Percentiles rank a stretch among this genome's conserved stretches.
These are phyloP conservation scores for Apodemia duryi DNA, from an alignment of 2,888 invertebrate genomes.

Conservation along the genomic window DNA sequence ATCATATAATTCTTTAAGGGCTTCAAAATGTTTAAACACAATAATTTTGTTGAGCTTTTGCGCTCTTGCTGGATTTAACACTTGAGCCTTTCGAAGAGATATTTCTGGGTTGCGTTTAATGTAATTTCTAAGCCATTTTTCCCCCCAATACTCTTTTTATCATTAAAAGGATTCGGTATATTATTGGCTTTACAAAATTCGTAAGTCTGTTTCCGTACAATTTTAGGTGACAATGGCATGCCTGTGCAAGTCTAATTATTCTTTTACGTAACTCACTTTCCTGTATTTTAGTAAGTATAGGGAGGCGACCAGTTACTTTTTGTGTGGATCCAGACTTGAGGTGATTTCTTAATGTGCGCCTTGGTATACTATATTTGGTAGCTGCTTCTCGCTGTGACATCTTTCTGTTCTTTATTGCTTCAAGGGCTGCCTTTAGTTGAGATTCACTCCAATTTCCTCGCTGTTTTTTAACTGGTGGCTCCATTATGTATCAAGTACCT, in stretches of 20 bases:
- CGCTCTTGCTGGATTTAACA: slow-evolving; percentile 29
- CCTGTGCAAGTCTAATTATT: slow-evolving; percentile 12
- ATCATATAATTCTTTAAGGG: slow-evolving; percentile 25
- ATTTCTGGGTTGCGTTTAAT: slow-evolving; percentile 11
- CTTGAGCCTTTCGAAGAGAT: slow-evolving; percentile 23
- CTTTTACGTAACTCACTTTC: not conserved
- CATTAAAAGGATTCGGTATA: not conserved
- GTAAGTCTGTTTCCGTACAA: slow-evolving; percentile 13
- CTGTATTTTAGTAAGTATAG: not conserved
- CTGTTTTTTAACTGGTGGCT: too few relatives aligned
- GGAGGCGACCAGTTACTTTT: too few relatives aligned
- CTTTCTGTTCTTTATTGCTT: not conserved
- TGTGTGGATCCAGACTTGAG: not conserved
- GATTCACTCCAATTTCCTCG: too few relatives aligned
- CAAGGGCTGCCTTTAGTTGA: not conserved
- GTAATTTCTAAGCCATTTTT: slow-evolving; percentile 16
- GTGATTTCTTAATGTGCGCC: not conserved
- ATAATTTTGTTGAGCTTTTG: slow-evolving; percentile 25
- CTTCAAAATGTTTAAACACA: slow-evolving; percentile 27
- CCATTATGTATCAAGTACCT: too few relatives aligned
- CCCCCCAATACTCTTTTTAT: slow-evolving; percentile 11
- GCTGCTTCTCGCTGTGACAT: not conserved
- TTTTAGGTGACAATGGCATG: slow-evolving; percentile 7
- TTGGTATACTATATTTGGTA: not conserved
- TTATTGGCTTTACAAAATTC: slow-evolving; percentile 15